Base-by-base conservation (phyloP, 1,140 invertebrate species). In the Elymnias hypermnestra region DNA sequence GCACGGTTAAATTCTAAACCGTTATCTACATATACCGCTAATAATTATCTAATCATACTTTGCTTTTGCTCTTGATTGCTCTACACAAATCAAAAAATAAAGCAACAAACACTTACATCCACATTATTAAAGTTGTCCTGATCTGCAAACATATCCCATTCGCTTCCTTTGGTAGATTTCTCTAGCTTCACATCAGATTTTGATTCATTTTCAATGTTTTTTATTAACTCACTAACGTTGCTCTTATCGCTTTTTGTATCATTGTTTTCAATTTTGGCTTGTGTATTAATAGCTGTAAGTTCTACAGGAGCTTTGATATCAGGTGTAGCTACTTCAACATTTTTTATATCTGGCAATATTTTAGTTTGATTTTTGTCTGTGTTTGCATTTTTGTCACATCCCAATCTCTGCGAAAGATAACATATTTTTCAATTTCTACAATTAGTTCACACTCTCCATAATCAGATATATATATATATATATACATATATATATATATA, bases 61-160 rank as follows among this genome's bases (percentile, higher is more conserved):
- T n/a, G n/a, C n/a, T n/a, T n/a, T n/a, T n/a, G n/a, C n/a, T n/a
- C n/a, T n/a, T n/a, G n/a, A n/a, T n/a, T n/a, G n/a, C n/a, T n/a
- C n/a, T n/a, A n/a, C n/a, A n/a, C n/a, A n/a, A n/a, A n/a, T n/a
- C n/a, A n/a, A n/a, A n/a, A n/a, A n/a, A n/a, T n/a, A 3, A 7
- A 5, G 25, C 15, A 2, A 10, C 6, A 15, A 33, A 17, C 3
- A 90, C 92, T 92, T 88, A 97, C 95, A 89, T 92, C 92, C 68
- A 94, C 92, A 83, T 91, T 92, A 56, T 92, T 90, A 75, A 95
- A 95, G 72, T 92, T 94, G 72, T 98, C 96, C 42, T 93, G 93
- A 78, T 96, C 94, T 2, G 94, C 93, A 86, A 95, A 96, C 93
- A 95, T 96, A 70, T 95, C 94, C 91, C 93, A 92, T 63, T 93